These are phyloP conservation scores for Pedionomus torquatus DNA, from an alignment of 2,113 vertebrate species.

Conservation along the genomic window DNA sequence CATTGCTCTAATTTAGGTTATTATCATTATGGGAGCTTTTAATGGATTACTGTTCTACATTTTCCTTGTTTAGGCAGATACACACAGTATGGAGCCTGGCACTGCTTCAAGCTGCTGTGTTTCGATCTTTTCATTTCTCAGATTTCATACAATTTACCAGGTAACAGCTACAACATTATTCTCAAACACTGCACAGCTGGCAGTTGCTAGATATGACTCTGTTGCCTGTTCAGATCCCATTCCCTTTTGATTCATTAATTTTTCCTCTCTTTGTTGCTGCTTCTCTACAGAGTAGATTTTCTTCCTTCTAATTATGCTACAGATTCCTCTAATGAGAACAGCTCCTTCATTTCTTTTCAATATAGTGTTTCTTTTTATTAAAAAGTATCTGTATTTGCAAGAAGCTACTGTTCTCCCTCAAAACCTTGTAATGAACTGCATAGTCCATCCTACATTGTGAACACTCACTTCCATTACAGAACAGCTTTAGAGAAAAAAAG, in stretches of 20 bases:
- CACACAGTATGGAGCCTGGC: constrained; percentile 43
- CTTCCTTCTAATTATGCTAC: background rate
- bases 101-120: constrained; percentile 46
- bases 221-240: constrained; percentile 28
- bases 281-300: background rate
- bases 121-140: constrained; percentile 66
- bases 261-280: constrained; percentile 26
- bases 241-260: constrained; percentile 51
- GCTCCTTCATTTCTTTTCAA: background rate
- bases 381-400: background rate
- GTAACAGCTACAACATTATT: constrained; percentile 69
- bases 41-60: constrained; percentile 66
- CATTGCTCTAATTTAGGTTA: constrained; percentile 16
- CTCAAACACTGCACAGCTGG: constrained; percentile 61
- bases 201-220: constrained; percentile 61
- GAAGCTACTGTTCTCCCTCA: background rate
- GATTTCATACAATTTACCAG: constrained; percentile 69
- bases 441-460: background rate
- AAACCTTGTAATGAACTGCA: background rate
- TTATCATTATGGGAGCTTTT: constrained; percentile 47
- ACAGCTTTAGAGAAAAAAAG: background rate
- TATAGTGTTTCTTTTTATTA: background rate
- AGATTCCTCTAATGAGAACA: background rate
- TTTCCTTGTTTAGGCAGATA: constrained; percentile 66
- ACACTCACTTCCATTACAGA: background rate